Conservation (phyloP, 2,888 invertebrate species). For the Ectropis crepuscularia region DNA sequence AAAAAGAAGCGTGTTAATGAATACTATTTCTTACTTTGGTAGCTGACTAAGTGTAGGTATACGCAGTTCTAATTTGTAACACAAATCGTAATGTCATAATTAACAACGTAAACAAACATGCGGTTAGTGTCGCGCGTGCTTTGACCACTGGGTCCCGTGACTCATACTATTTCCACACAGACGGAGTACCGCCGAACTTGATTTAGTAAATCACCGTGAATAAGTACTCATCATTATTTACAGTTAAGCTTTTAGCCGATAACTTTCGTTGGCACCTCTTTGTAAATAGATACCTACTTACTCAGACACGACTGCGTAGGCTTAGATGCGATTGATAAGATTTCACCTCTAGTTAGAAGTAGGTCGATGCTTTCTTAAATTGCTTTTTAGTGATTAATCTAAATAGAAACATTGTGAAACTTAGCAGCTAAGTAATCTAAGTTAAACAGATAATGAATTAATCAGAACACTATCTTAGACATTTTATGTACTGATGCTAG, state of each 20-base stretch:
- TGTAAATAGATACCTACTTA: constrained; percentile 8
- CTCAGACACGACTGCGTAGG: constrained; percentile 14
- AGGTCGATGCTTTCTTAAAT: constrained; percentile 22
- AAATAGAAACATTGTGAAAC: constrained; percentile 2
- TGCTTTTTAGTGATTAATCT: constrained; percentile 12
- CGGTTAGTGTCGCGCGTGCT: constrained; percentile 27
- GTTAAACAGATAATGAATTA: too few relatives aligned
- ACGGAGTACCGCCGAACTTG: constrained; percentile 32
- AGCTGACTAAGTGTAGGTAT: not conserved
- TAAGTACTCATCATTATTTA: constrained; percentile 10
- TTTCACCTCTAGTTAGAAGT: constrained; percentile 25
- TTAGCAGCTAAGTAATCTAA: too few relatives aligned
- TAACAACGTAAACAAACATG: constrained; percentile 53
- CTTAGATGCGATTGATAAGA: constrained; percentile 23
- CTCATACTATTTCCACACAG: constrained; percentile 40
- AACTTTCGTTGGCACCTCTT: constrained; percentile 22
- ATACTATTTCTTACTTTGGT: not conserved
- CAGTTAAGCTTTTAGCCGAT: constrained; percentile 25
- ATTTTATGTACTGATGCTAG: too few relatives aligned
- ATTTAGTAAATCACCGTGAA: constrained; percentile 19
- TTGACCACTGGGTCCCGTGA: constrained; percentile 42
- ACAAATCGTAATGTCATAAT: constrained; percentile 39
- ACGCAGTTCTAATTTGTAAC: constrained; percentile 28
- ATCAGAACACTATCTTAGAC: too few relatives aligned
- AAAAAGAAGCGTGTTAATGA: not conserved